These are phyloP conservation scores for Brachionus manjavacas DNA, from an alignment of 1,140 invertebrate species.

Conservation along the genomic window DNA sequence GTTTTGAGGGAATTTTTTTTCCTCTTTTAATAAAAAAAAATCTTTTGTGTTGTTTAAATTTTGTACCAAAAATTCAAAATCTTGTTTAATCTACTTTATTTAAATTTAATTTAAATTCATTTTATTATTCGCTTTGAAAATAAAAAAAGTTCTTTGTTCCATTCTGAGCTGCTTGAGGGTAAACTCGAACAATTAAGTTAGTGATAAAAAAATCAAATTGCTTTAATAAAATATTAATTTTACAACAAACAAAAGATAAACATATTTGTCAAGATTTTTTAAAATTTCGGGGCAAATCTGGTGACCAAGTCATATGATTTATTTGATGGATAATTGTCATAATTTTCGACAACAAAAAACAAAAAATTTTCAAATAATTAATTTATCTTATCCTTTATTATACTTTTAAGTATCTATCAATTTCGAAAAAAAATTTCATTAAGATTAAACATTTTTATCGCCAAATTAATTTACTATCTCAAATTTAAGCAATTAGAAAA, in stretches of 20 bases:
- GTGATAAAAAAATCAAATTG: neutral
- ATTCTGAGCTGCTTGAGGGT: neutral
- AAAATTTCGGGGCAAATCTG: neutral
- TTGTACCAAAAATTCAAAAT: too few relatives aligned
- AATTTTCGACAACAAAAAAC: neutral
- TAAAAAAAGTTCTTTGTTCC: neutral
- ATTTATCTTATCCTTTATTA: neutral
- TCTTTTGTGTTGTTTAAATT: too few relatives aligned
- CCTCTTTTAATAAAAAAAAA: too few relatives aligned
- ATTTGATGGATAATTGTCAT: neutral
- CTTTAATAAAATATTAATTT: neutral
- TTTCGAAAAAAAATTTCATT: constrained; percentile 25
- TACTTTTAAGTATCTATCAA: constrained; percentile 9
- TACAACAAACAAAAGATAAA: neutral
- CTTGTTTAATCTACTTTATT: too few relatives aligned
- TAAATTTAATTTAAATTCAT: too few relatives aligned
- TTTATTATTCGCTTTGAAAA: constrained; percentile 39
- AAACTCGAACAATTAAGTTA: too few relatives aligned
- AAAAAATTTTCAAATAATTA: neutral
- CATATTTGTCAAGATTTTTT: neutral
- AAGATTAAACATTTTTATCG: constrained; percentile 21
- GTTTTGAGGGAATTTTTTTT: too few relatives aligned
- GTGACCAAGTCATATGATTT: neutral
- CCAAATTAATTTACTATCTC: neutral
- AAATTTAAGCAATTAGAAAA: neutral